Percentiles rank a stretch among this genome's conserved stretches.
Conservation (phyloP, 2,888 invertebrate genomes). For the Tipula lateralis region DNA sequence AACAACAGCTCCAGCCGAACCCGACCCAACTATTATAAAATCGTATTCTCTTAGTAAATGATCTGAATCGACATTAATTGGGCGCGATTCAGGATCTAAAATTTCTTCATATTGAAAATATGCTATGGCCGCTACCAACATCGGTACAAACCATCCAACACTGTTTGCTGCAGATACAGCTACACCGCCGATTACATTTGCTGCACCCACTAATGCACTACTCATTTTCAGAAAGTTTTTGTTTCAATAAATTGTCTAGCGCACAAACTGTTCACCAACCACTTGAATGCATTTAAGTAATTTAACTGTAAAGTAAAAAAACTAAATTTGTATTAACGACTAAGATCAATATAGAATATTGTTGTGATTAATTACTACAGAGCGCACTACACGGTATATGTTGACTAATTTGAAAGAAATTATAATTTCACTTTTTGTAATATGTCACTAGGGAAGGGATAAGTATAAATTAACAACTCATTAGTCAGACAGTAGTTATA, state of each 20-base stretch:
- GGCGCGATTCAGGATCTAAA: slow-evolving; percentile 74
- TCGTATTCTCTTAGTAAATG: slow-evolving; percentile 66
- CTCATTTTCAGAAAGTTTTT: slow-evolving; percentile 46
- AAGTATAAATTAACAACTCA: background rate
- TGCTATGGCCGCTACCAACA: slow-evolving; percentile 77
- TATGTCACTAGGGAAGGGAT: background rate
- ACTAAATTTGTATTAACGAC: background rate
- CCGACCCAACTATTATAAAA: slow-evolving; percentile 80
- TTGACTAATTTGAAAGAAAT: background rate
- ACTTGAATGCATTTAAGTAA: background rate
- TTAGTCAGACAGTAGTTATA: background rate
- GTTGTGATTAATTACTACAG: background rate
- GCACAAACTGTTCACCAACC: background rate
- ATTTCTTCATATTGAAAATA: slow-evolving; percentile 84
- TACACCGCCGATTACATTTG: slow-evolving; percentile 63
- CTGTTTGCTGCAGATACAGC: slow-evolving; percentile 63
- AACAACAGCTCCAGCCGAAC: slow-evolving; percentile 82
- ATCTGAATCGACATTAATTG: slow-evolving; percentile 64
- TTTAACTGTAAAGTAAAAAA: background rate
- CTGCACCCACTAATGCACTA: slow-evolving; percentile 62
- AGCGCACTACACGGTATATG: background rate
- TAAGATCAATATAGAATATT: background rate
- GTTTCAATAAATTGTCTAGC: background rate
- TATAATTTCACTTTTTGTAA: slow-evolving; percentile 11
- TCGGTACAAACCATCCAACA: slow-evolving; percentile 76